These are phyloP conservation scores for Dryomyza anilis DNA, from an alignment of 2,888 invertebrate species.

Conservation along the genomic window DNA sequence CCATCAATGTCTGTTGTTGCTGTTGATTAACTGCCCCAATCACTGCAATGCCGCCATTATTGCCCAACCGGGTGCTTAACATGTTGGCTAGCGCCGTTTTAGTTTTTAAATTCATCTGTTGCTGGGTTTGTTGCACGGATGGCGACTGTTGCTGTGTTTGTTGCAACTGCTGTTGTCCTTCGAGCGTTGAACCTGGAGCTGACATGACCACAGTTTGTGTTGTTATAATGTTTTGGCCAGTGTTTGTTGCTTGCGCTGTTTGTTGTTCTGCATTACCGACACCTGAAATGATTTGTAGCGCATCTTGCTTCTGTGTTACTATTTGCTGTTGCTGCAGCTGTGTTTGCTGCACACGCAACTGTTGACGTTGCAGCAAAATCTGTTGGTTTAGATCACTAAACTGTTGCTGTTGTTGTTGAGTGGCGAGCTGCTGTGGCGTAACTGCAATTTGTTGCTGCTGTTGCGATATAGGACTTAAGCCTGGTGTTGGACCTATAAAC, in stretches of 20 bases:
- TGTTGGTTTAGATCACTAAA: conserved; percentile 58
- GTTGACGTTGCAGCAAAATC: conserved; percentile 56
- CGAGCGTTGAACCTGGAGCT: conserved; percentile 32
- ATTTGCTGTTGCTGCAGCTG: conserved; percentile 43
- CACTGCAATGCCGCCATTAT: conserved; percentile 57
- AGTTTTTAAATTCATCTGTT: conserved; percentile 76
- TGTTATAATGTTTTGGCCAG: conserved; percentile 44
- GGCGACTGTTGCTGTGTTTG: conserved; percentile 57
- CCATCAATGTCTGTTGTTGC: conserved; percentile 35
- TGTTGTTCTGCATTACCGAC: conserved; percentile 46
- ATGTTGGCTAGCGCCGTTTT: conserved; percentile 96
- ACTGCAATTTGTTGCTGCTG: conserved; percentile 38
- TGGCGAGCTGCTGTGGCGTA: conserved; percentile 25
- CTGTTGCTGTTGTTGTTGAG: conserved; percentile 38
- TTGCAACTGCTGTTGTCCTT: conserved; percentile 32
- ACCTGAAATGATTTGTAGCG: conserved; percentile 56
- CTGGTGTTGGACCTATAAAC: conserved; percentile 49
- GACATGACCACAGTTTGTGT: conserved; percentile 50
- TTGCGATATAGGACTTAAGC: conserved; percentile 56
- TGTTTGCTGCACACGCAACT: conserved; percentile 55
- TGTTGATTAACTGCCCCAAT: conserved; percentile 38
- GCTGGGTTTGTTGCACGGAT: conserved; percentile 63
- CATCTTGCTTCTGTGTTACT: conserved; percentile 43
- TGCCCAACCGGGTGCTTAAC: conserved; percentile 80
- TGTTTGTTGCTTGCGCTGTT: conserved; percentile 51